Evolutionary conservation across 2,888 invertebrate genomes (phyloP), one percentile per base, ranked within the genome.

Genomic region (Troglohyphantes excavatus): DNA sequence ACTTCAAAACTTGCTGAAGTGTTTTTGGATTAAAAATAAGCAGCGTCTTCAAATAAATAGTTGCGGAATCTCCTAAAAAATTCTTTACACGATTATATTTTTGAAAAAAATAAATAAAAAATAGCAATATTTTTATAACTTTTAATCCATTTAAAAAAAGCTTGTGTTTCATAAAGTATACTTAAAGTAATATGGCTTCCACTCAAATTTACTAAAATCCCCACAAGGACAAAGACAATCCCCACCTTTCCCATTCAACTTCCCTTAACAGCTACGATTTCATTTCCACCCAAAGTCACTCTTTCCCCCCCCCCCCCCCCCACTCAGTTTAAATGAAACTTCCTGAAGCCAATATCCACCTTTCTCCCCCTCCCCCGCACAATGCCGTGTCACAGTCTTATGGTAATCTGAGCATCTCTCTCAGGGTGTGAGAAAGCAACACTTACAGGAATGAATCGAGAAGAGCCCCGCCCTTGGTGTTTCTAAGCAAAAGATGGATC

Each of bases 351-450:
- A 19, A 39, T 70, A 21, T 33, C 70, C 13, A 23, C n/a, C n/a
- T n/a, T n/a, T n/a, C n/a, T n/a, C n/a, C n/a, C n/a, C n/a, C n/a
- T n/a, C n/a, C 46, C 26, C 72, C 19, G 3, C 72, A 17, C 72
- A 46, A 72, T 13, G 53, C 53, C 21, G 21, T 72, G 27, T 72
- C 72, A 72, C 72, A 46, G 26, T 43, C 72, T 43, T 72, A 72
- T 72, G 72, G 72, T 72, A 72, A 72, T 72, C 46, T 19, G 70
- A 72, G 46, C 46, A 72, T 46, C 72, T 39, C 43, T 53, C 53
- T 17, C 17, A 17, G 23, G 46, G 72, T 43, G 72, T 72, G 72
- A 26, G 72, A 72, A 72, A 17, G n/a, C 39, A 72, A 46, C 72
- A 72, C 46, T 72, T 46, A n/a, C 46, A 46, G 72, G 33, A 72